Evolutionary conservation across 2,113 vertebrate genomes (phyloP), one percentile per base, ranked within the genome.

Genomic region (Tenrec ecaudatus): DNA sequence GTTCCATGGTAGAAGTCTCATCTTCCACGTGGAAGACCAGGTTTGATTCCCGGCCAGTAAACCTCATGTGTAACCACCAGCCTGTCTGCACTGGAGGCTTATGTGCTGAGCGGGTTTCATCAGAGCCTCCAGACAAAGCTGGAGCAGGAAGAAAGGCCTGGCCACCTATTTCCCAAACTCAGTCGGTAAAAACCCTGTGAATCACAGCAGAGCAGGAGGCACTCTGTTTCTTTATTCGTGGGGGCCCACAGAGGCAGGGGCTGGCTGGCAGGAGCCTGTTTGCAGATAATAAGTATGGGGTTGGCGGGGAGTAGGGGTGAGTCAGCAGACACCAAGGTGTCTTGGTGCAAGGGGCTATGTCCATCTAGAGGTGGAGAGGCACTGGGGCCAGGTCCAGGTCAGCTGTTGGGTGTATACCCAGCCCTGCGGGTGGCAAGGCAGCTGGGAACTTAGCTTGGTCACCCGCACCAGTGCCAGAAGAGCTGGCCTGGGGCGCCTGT

Each of bases 401-500:
- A 47, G 76, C 62, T 43, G 77, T 5, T 14, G 69, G 66, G 69
- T 92, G 23, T 43, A 81, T 43, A 81, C 68, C 60, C 73, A 25
- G 38, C 29, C 0, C 58, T 12, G 6, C 0, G 62, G 66, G 64
- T 10, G 0, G n/a, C 64, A 38, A 22, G 86, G 29, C 86, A 57
- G 73, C 90, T 77, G 92, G 82, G 33, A 94, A 90, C 53, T 69
- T 69, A 1, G 17, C 57, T 82, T 88, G 60, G 12, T 93, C 90
- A 66, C 73, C 60, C 27, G 77, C 66, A 36, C 76, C 79, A 27
- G 60, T 92, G 68, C 82, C n/a, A 78, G 60, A 82, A 60, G 94
- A 88, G 66, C 87, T 93, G 96, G 90, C 96, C 96, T 86, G 88
- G 91, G 95, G 95, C 94, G 84, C 57, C 95, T 97, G 97, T 95